Percentiles rank a stretch among this genome's conserved stretches.
phyloP scores from a whole-genome alignment of 2,888 invertebrate species.

The Lissocephala sabroskyi region DNA sequence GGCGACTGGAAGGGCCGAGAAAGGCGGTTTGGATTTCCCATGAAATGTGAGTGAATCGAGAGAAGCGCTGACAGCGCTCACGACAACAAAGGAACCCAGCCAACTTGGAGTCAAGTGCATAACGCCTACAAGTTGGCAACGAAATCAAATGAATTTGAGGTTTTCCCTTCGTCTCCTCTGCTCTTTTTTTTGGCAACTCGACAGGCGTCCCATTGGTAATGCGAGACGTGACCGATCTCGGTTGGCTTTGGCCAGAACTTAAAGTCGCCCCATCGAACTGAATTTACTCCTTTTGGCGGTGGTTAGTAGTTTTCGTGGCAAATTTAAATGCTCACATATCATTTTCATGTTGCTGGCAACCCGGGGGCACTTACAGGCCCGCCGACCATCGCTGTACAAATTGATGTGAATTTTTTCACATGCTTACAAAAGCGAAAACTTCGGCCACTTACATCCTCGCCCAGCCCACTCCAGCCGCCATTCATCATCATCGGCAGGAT shows the following conservation, averaged over 20 bases:
- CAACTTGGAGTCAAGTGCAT: slow-evolving; percentile 31
- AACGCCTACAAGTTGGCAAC: slow-evolving; percentile 52
- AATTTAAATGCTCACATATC: not conserved
- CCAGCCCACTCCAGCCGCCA: slow-evolving; percentile 34
- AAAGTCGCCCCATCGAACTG: slow-evolving; percentile 14
- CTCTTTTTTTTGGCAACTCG: slow-evolving; percentile 25
- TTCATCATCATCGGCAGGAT: slow-evolving; percentile 55
- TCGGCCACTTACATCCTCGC: slow-evolving; percentile 6
- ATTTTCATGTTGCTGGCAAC: slow-evolving; percentile 12
- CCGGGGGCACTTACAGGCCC: slow-evolving; percentile 18
- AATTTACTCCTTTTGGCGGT: not conserved
- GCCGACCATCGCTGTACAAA: slow-evolving; percentile 26
- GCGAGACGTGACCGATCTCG: slow-evolving; percentile 53
- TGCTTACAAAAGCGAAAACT: slow-evolving; percentile 36
- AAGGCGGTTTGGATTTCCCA: not conserved
- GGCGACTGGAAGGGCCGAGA: too few relatives aligned
- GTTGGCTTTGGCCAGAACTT: slow-evolving; percentile 9
- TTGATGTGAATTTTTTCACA: slow-evolving; percentile 62
- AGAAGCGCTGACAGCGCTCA: slow-evolving; percentile 12
- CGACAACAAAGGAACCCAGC: slow-evolving; percentile 7
- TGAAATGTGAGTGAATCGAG: not conserved
- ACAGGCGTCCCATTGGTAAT: slow-evolving; percentile 37
- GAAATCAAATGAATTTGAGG: slow-evolving; percentile 54
- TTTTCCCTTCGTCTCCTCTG: slow-evolving; percentile 6
- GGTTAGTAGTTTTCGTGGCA: too few relatives aligned